Base-by-base conservation (phyloP, 2,113 vertebrate species). In the Oceanites oceanicus region DNA sequence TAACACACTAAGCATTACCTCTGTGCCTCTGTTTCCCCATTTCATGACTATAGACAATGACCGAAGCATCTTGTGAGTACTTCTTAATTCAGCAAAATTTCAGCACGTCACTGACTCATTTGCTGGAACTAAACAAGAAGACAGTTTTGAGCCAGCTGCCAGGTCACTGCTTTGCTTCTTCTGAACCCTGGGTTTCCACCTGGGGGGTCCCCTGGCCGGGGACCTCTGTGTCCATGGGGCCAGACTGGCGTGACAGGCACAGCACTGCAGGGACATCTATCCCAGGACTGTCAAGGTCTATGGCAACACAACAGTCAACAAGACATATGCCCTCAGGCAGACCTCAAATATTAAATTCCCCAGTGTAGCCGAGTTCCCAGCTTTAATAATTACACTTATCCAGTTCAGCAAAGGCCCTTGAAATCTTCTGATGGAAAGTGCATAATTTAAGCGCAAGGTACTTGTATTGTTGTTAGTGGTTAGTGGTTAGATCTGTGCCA, bases 401-500 rank as follows among this genome's bases (percentile, higher is more conserved):
- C 91, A 70, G 73, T 63, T 75, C 65, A 68, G 92, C 68, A 38
- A 83, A 76, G 92, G 86, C 86, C 84, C 91, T 94, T 68, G 91
- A 95, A 97, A 95, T 94, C 91, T 95, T 97, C 77, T 89, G 96
- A 95, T 90, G 95, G 92, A 26, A 90, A 94, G 94, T 85, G 89
- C 94, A 97, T 97, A 97, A 95, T 97, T 95, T 95, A 95, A 97
- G 95, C 88, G 96, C 86, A 44, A 97, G 95, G 92, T 95, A 95
- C 96, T 96, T 95, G 95, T 92, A 82, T 97, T 96, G 92, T 97
- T 95, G 91, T 97, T 95, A 94, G 94, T 95, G 95, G 94, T 96
- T 96, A 95, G 95, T 62, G 91, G 92, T 91, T 92, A 97, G 96
- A 96, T 95, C 88, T 87, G 80, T 96, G 94, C 91, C 95, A 94